Conservation (phyloP, 2,797 vertebrate genomes). For the Pitangus sulphuratus region DNA sequence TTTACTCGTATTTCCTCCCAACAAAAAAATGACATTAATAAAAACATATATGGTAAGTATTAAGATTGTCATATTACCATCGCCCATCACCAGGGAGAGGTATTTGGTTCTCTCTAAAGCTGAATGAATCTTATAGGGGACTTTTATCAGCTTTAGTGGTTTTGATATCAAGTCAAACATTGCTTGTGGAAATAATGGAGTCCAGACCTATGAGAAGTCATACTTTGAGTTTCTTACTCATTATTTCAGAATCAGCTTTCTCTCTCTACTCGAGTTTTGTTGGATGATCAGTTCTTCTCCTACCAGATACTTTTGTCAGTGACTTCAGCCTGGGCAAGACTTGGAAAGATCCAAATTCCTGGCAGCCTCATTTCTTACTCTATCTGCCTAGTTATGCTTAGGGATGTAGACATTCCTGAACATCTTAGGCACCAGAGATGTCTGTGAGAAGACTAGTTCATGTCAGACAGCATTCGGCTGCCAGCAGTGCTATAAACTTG, state of each 20-base stretch:
- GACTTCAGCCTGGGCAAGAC: not conserved
- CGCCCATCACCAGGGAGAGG: rapidly evolving
- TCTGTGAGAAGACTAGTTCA: not conserved
- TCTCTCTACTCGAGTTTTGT: not conserved
- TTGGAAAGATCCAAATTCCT: not conserved
- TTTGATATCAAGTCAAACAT: rapidly evolving
- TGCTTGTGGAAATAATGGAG: not conserved
- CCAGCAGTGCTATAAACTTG: not conserved
- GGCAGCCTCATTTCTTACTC: not conserved
- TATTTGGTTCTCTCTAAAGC: not conserved
- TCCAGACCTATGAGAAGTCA: not conserved
- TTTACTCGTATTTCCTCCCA: not conserved
- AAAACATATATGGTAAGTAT: not conserved
- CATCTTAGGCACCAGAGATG: not conserved
- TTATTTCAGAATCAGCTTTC: not conserved
- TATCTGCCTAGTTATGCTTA: not conserved
- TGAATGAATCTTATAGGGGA: not conserved
- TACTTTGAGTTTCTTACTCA: not conserved
- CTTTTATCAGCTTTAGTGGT: not conserved
- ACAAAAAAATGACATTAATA: not conserved
- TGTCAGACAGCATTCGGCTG: not conserved
- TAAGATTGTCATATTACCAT: not conserved
- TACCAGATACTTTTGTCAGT: not conserved
- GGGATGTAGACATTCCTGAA: not conserved
- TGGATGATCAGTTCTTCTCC: not conserved